These are phyloP conservation scores for Antigone vipio DNA, from an alignment of 2,113 vertebrate species.

Conservation along the genomic window DNA sequence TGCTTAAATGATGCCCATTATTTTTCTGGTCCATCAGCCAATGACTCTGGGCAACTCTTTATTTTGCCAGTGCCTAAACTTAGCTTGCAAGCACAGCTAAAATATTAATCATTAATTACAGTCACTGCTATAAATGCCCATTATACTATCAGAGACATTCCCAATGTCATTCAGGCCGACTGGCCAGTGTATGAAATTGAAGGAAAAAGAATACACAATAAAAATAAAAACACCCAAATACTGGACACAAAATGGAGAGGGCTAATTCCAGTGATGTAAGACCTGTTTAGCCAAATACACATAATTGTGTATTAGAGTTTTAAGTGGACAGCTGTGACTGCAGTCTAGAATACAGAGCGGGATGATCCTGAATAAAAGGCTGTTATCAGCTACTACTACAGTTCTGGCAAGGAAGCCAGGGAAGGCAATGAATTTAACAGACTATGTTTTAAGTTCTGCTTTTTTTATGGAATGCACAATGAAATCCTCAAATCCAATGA, in stretches of 20 bases:
- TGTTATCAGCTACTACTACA: background rate
- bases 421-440: background rate
- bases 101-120: background rate
- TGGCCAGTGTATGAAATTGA: background rate
- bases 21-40: background rate
- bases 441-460: background rate
- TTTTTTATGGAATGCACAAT: background rate
- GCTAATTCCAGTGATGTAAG: background rate
- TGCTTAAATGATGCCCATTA: background rate
- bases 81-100: background rate
- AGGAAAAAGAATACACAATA: background rate
- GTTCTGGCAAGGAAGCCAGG: background rate
- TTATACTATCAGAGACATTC: background rate
- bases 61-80: background rate
- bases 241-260: background rate
- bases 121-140: background rate
- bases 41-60: background rate
- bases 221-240: background rate
- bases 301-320: background rate
- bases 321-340: background rate
- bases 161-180: background rate
- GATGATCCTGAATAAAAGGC: background rate
- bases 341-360: background rate
- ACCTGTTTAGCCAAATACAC: slow-evolving; percentile 25
- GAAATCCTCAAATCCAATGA: background rate